These are phyloP conservation scores for Phrynosoma platyrhinos DNA, from an alignment of 2,113 vertebrate genomes.

Conservation along the genomic window DNA sequence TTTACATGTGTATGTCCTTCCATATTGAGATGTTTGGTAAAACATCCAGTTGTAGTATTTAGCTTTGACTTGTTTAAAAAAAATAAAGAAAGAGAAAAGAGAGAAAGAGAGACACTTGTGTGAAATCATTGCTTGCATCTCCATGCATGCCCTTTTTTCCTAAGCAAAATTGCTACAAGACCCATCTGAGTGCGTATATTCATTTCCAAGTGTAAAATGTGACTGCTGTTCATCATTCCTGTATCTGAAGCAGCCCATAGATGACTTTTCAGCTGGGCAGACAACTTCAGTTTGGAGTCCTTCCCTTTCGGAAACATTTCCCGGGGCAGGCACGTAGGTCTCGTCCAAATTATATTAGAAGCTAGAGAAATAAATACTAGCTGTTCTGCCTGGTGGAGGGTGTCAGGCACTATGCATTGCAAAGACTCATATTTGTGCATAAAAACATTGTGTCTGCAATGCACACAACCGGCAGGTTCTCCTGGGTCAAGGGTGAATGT, in stretches of 20 bases:
- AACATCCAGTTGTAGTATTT: too few species aligned
- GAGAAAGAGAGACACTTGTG: background rate
- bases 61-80: too few species aligned
- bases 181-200: background rate
- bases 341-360: background rate
- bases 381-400: background rate
- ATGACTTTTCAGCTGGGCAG: background rate
- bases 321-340: background rate
- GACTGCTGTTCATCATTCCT: background rate
- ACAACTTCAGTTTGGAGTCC: background rate
- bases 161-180: too few species aligned
- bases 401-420: background rate
- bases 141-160: too few species aligned
- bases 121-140: background rate
- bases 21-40: too few species aligned
- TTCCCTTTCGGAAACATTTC: background rate
- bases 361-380: background rate
- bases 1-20: too few species aligned
- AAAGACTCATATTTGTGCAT: too few species aligned
- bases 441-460: background rate
- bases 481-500: background rate
- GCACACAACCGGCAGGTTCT: background rate
- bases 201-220: background rate
- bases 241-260: background rate
- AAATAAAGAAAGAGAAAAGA: too few species aligned